Evolutionary conservation across 2,797 vertebrate species (phyloP).

Genomic region (Hydrophis major): DNA sequence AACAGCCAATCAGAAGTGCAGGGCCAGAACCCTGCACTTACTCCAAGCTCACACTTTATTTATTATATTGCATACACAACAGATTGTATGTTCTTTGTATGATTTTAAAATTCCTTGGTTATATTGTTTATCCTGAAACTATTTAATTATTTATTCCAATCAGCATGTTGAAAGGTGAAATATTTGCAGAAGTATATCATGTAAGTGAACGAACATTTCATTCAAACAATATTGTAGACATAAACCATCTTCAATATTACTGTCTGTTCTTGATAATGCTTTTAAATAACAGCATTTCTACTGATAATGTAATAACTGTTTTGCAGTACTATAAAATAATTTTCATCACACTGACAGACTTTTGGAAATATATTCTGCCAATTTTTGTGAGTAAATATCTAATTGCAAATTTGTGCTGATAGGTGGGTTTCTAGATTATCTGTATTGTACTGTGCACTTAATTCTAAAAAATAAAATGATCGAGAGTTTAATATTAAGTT

Average conservation of each 20-base stretch:
- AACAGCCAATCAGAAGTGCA: no score
- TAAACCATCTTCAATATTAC: slow-evolving; percentile 26
- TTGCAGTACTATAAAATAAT: background rate
- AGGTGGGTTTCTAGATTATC: background rate
- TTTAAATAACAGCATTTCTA: slow-evolving; percentile 30
- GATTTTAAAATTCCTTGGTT: background rate
- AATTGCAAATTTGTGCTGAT: background rate
- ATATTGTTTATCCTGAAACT: background rate
- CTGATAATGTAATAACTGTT: background rate
- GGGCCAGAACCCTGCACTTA: no score
- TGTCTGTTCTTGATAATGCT: background rate
- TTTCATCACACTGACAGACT: background rate
- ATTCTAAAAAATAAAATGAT: background rate
- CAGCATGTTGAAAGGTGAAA: background rate
- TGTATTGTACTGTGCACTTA: background rate
- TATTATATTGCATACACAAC: no score
- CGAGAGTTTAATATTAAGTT: background rate
- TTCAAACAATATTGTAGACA: slow-evolving; percentile 7
- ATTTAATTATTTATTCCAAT: no score
- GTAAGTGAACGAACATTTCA: slow-evolving; percentile 7
- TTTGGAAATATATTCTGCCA: background rate
- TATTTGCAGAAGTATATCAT: slow-evolving; percentile 21
- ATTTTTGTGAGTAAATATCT: background rate
- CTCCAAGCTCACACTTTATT: no score
- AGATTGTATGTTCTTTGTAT: background rate